phyloP scores from a whole-genome alignment of 2,113 vertebrate species.

The Thalassoma bifasciatum region DNA sequence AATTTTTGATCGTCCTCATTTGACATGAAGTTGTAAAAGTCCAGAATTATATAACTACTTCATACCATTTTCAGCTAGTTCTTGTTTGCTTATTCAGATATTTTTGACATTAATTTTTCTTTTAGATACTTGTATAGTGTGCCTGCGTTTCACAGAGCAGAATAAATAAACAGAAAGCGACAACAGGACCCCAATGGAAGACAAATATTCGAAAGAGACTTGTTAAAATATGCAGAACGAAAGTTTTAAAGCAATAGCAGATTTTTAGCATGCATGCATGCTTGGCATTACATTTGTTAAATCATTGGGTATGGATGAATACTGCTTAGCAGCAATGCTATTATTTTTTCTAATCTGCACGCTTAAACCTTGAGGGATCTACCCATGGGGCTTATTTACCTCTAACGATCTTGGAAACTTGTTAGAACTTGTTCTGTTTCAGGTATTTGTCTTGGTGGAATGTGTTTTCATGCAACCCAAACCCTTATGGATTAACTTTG shows the following conservation, averaged over 20 bases:
- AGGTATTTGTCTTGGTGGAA: background rate
- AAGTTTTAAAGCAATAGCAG: conserved; percentile 1
- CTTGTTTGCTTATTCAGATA: too few species aligned
- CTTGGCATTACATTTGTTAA: too few species aligned
- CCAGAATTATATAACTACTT: too few species aligned
- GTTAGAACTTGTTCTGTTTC: background rate
- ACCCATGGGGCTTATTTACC: background rate
- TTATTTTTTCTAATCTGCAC: too few species aligned
- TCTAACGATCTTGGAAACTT: too few species aligned
- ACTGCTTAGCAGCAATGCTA: too few species aligned
- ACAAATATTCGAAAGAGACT: background rate
- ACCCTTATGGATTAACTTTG: too few species aligned
- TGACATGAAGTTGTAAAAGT: too few species aligned
- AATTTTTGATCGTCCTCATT: too few species aligned
- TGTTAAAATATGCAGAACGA: conserved; percentile 17
- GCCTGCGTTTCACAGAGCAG: background rate
- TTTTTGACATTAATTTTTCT: background rate
- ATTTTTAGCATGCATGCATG: background rate
- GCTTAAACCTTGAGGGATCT: background rate
- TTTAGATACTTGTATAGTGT: background rate
- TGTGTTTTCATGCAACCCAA: background rate
- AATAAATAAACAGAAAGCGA: too few species aligned
- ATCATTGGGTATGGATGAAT: too few species aligned
- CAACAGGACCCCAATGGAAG: background rate
- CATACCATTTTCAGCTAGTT: too few species aligned